Conservation (phyloP, 2,113 vertebrate species). For the Trogon surrucura region DNA sequence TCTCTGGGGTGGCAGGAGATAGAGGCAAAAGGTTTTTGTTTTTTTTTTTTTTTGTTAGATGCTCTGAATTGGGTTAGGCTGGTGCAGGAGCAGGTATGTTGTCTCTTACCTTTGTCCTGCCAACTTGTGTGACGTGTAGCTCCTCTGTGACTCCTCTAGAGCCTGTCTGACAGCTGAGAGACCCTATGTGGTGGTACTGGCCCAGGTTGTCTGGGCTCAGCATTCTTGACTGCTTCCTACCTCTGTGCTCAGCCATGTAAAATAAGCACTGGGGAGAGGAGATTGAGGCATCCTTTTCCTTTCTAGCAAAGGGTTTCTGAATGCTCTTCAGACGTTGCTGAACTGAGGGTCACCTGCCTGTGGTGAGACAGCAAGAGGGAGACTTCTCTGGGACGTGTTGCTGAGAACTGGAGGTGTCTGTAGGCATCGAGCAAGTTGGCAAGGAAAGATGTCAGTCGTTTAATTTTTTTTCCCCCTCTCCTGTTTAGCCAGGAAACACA, state of each 20-base stretch:
- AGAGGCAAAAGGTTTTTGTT: neutral
- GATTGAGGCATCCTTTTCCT: neutral
- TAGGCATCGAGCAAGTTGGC: neutral
- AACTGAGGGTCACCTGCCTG: neutral
- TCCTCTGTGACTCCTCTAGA: neutral
- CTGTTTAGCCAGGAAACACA: neutral
- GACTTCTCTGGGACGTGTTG: neutral
- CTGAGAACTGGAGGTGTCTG: neutral
- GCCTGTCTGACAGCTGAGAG: neutral
- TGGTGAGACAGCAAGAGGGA: neutral
- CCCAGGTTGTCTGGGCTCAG: neutral
- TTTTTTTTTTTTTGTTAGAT: neutral
- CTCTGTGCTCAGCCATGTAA: neutral
- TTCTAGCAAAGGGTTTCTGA: neutral
- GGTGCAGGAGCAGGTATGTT: neutral
- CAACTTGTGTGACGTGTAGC: neutral
- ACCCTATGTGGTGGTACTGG: neutral
- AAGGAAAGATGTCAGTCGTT: neutral
- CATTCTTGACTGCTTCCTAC: neutral
- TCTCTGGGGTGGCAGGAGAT: neutral
- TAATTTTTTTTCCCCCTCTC: neutral
- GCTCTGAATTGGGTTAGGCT: neutral
- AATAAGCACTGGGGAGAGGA: neutral
- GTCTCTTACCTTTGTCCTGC: neutral
- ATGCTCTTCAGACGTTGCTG: neutral